Base-by-base conservation (phyloP, 2,797 vertebrate species). In the Myoxocephalus aenaeus region DNA sequence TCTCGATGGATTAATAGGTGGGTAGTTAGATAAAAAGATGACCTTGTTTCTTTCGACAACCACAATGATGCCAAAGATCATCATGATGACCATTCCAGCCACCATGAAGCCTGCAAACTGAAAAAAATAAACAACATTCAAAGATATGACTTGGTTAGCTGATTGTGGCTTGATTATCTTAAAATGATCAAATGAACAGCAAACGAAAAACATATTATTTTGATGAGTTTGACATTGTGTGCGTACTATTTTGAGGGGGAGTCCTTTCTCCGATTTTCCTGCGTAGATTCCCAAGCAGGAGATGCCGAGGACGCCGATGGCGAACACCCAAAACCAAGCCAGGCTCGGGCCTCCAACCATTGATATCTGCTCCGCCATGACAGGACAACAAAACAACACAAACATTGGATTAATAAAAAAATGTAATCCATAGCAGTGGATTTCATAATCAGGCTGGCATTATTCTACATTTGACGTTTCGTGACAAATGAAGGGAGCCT, bases 101-200 rank as follows among this genome's bases (percentile, higher is more conserved):
- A 1, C 83, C 88, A 92, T 92, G 62, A 92, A 86, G 1, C 87
- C 89, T 70, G 91, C 87, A 73, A 92, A 92, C 91, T 92, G 83
- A 2, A 63, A 12, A 20, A 74, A 4, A 2, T 13, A 69, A 42
- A 80, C n/a, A 53, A 22, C 17, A 18, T 5, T 27, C 8, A 38
- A 44, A 54, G 3, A 42, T n/a, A 36, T 27, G 7, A 12, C 1
- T 42, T 67, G 13, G 50, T 10, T 38, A 53, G 38, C 6, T 38
- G 7, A 63, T 25, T 25, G 59, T 42, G n/a, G 10, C 29, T 50
- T 59, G 22, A 29, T 29, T 29, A 29, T 2, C 29, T 29, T 29
- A 29, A 29, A 29, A 4, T 2, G 29, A 29, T 29, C 2, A 29
- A 34, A 14, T 27, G 2, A 44, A 22, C 46, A 8, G 34, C 6